Evolutionary conservation across 1,140 invertebrate species (phyloP).

Genomic region (Cardiocondyla obscurior): DNA sequence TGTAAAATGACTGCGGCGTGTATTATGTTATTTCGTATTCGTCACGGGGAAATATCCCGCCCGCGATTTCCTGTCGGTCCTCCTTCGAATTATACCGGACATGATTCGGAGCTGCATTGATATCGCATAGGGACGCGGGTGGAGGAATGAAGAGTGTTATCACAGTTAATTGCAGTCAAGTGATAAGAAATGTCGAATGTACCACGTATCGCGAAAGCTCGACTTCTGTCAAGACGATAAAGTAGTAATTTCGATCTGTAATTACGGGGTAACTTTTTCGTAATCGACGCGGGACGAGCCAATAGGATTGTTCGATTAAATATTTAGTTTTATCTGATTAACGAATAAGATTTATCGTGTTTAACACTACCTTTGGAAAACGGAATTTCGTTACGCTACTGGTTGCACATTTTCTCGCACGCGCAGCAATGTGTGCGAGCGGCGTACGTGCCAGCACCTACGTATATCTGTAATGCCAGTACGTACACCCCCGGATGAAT

Average conservation of each 20-base stretch:
- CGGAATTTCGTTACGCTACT: slow-evolving; percentile 55
- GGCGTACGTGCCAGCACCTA: slow-evolving; percentile 67
- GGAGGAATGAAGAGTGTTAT: background rate
- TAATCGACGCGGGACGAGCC: background rate
- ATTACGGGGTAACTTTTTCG: background rate
- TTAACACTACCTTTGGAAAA: background rate
- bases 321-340: background rate
- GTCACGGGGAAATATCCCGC: slow-evolving; percentile 9
- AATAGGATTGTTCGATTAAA: background rate
- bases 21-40: too few relatives aligned
- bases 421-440: slow-evolving; percentile 45
- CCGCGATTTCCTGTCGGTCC: background rate
- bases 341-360: background rate
- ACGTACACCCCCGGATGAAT: slow-evolving; percentile 69
- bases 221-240: background rate
- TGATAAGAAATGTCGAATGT: background rate
- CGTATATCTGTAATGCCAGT: slow-evolving; percentile 68
- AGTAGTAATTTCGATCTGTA: background rate
- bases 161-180: background rate
- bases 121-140: background rate
- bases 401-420: slow-evolving; percentile 61
- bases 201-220: too few relatives aligned
- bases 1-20: slow-evolving; percentile 30
- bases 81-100: background rate
- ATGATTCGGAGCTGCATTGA: background rate